These are phyloP conservation scores for Lagodon rhomboides DNA, from an alignment of 2,797 vertebrate genomes.

Conservation along the genomic window DNA sequence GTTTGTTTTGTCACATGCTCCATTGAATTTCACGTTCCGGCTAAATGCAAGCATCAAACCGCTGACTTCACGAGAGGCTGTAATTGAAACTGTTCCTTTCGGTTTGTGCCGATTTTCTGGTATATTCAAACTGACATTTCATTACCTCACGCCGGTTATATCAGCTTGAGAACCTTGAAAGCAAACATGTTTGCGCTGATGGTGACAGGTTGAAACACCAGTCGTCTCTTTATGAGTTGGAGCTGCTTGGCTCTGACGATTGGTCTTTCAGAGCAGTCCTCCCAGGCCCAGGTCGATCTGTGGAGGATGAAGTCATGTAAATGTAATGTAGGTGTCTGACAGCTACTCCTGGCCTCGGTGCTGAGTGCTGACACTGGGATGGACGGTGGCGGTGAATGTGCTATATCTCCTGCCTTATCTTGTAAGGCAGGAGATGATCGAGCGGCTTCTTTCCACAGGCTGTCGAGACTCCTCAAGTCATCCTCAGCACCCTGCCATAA, in stretches of 20 bases:
- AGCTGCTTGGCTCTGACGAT: constrained; percentile 15
- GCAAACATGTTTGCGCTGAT: not conserved
- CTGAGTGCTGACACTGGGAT: constrained; percentile 18
- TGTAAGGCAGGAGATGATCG: not conserved
- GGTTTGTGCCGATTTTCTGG: not conserved
- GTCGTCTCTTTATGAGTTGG: constrained; percentile 8
- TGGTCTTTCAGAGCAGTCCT: not conserved
- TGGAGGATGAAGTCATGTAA: constrained; percentile 3
- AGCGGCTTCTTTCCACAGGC: not conserved
- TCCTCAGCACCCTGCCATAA: too few species aligned
- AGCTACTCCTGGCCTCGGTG: constrained; percentile 16
- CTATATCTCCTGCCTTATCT: too few species aligned
- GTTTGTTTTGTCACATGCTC: constrained; percentile 19
- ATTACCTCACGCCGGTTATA: constrained; percentile 29
- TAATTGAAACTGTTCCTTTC: constrained; percentile 32
- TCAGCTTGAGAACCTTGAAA: not conserved
- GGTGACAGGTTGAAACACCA: constrained; percentile 23
- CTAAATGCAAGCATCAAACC: constrained; percentile 22
- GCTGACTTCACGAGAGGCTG: constrained; percentile 18
- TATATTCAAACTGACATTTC: constrained; percentile 26
- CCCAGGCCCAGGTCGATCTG: constrained; percentile 6
- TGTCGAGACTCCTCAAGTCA: too few species aligned
- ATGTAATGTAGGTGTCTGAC: constrained; percentile 18
- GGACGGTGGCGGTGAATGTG: not conserved
- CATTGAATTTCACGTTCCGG: constrained; percentile 26